phyloP scores from a whole-genome alignment of 2,797 vertebrate species.

The Falco concolor region DNA sequence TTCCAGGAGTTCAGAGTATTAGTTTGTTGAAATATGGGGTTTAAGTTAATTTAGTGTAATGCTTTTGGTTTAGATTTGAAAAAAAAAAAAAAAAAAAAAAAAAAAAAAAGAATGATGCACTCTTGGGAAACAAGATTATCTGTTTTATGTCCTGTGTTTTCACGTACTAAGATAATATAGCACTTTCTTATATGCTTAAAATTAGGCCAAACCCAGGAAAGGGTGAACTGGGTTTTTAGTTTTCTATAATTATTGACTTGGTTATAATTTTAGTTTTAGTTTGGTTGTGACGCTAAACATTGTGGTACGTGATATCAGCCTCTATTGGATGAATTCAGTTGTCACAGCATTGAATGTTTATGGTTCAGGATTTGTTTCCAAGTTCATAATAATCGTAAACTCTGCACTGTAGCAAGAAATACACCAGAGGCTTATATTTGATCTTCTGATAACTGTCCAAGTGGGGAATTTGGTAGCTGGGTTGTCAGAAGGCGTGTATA shows the following conservation, averaged over 20 bases:
- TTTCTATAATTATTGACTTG: background rate
- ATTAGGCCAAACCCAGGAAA: background rate
- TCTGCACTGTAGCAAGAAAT: background rate
- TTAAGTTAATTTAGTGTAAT: background rate
- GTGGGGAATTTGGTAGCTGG: background rate
- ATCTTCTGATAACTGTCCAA: background rate
- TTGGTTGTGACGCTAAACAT: background rate
- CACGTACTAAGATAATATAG: background rate
- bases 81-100: background rate
- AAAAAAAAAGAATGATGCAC: fast-evolving
- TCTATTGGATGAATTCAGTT: background rate
- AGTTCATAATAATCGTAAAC: background rate
- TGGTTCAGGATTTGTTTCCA: background rate
- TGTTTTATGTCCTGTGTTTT: background rate
- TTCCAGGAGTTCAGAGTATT: background rate
- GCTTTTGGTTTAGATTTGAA: background rate
- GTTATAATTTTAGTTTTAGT: background rate
- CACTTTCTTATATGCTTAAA: background rate
- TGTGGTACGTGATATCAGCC: fast-evolving
- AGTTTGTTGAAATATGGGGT: background rate
- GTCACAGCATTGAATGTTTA: background rate
- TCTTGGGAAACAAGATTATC: background rate
- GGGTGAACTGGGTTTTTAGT: background rate
- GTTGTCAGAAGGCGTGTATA: background rate
- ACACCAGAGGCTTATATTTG: background rate